A percentile compares a stretch with the other conserved stretches of the same genome.
These are phyloP conservation scores for Drosophila yakuba DNA, from an alignment of 1,140 invertebrate genomes.

Conservation along the genomic window DNA sequence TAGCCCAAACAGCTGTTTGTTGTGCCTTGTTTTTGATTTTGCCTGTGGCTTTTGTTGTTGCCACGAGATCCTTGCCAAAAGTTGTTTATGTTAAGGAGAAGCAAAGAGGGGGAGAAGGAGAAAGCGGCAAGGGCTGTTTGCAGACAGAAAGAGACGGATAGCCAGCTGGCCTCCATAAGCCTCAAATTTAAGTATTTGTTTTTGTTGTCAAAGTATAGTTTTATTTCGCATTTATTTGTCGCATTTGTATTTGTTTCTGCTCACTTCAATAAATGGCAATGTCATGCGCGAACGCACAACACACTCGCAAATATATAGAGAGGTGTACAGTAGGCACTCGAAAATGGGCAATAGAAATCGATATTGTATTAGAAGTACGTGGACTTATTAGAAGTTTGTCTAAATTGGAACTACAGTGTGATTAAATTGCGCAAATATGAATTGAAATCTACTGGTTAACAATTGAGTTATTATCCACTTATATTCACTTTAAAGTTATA, in stretches of 20 bases:
- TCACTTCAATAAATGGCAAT: slow-evolving; percentile 80
- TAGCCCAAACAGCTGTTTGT: slow-evolving; percentile 78
- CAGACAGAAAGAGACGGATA: not conserved
- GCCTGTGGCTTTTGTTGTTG: slow-evolving; percentile 24
- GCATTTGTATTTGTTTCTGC: slow-evolving; percentile 30
- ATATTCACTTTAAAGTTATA: not conserved
- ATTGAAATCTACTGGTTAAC: no score
- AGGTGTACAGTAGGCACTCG: not conserved
- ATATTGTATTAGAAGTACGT: no score
- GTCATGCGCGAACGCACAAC: slow-evolving; percentile 72
- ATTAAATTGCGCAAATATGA: no score
- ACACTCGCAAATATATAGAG: slow-evolving; percentile 14
- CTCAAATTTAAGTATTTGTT: slow-evolving; percentile 11
- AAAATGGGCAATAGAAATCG: no score
- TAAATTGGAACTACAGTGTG: no score
- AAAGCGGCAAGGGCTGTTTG: slow-evolving; percentile 4
- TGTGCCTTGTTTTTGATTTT: slow-evolving; percentile 49
- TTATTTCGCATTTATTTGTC: slow-evolving; percentile 8
- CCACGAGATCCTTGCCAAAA: slow-evolving; percentile 49
- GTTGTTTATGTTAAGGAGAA: slow-evolving; percentile 32
- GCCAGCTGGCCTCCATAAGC: slow-evolving; percentile 5
- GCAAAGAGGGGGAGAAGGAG: not conserved
- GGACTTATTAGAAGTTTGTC: no score
- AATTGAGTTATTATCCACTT: no score
- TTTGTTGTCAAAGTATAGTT: slow-evolving; percentile 21